Evolutionary conservation across 2,113 vertebrate species (phyloP).

Genomic region (Glaucidium brasilianum): DNA sequence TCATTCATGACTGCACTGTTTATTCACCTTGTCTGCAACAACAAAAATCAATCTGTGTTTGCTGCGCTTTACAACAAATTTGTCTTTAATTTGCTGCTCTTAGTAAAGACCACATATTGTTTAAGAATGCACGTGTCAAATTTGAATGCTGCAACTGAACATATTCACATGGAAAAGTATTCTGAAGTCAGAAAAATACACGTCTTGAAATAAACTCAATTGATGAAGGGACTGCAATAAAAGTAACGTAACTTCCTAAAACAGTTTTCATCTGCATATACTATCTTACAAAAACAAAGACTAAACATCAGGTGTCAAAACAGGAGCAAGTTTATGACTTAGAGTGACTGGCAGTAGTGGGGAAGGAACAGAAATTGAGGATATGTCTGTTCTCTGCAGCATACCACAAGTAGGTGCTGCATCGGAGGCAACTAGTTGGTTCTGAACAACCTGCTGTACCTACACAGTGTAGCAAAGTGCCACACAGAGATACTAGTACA

Average conservation of each 20-base stretch:
- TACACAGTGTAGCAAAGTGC: background rate
- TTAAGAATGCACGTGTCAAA: background rate
- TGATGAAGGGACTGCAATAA: background rate
- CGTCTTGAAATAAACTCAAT: background rate
- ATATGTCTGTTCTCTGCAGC: background rate
- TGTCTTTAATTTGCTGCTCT: background rate
- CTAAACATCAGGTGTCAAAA: background rate
- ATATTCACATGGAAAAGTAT: background rate
- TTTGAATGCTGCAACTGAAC: background rate
- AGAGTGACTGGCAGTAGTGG: background rate
- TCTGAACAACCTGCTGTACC: background rate
- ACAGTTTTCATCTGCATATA: background rate
- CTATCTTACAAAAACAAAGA: background rate
- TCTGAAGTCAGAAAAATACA: background rate
- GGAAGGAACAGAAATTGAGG: background rate
- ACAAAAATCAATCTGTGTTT: background rate
- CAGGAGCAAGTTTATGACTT: background rate
- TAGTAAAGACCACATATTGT: background rate
- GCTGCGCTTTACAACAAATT: background rate
- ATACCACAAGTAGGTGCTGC: background rate
- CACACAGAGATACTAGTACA: background rate
- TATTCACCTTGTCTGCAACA: background rate
- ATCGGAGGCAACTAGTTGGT: background rate
- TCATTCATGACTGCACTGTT: background rate
- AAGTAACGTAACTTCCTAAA: background rate